Evolutionary conservation across 53 echinoderm and acorn worm genomes (phyloP).

Genomic region (Echinometra lucunter): DNA sequence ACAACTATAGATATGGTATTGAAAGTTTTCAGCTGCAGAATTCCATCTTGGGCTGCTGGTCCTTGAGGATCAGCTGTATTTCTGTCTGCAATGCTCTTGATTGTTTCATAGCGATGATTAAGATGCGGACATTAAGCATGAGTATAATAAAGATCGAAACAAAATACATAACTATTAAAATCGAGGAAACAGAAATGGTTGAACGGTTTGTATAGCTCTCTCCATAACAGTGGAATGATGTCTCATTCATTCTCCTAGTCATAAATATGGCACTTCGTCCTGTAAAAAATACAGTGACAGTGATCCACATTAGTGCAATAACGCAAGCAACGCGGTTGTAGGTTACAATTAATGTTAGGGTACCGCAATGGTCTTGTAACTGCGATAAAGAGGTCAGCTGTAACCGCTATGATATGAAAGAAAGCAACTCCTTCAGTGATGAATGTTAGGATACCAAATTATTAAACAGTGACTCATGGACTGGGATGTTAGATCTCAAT

Average conservation of each 20-base stretch:
- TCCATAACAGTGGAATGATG: background rate
- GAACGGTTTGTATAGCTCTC: background rate
- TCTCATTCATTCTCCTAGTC: background rate
- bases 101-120: conserved; percentile 8
- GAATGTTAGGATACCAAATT: background rate
- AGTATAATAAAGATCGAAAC: background rate
- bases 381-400: conserved; percentile 22
- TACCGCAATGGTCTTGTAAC: conserved; percentile 48
- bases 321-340: background rate
- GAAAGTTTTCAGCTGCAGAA: background rate
- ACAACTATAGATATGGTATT: background rate
- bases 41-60: background rate
- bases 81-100: background rate
- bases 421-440: background rate
- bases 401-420: background rate
- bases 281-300: background rate
- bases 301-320: background rate
- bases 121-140: background rate
- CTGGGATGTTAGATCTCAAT: too few species aligned
- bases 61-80: background rate
- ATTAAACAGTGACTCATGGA: too few species aligned
- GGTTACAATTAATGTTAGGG: background rate
- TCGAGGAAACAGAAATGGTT: background rate
- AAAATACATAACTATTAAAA: background rate
- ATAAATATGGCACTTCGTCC: background rate